Evolutionary conservation across 1,140 invertebrate species (phyloP), one percentile per base, ranked within the genome.

Genomic region (Trichoplusia ni): DNA sequence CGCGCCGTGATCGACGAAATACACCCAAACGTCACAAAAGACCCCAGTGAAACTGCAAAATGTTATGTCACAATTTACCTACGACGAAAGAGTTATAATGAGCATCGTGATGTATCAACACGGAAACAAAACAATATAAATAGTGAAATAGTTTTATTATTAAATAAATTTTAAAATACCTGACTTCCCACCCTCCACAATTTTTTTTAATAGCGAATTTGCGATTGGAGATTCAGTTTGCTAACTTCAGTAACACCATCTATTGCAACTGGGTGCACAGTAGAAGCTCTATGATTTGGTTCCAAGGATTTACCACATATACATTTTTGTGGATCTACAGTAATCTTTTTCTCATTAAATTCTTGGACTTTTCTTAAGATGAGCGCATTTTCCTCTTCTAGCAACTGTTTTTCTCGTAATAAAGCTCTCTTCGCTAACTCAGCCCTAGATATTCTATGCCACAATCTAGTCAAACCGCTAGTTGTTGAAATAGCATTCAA

Each of bases 371-470:
- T 78, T 11, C 61, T 38, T 4, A 79, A 56, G 46, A 90, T 79
- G 31, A 79, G 51, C 4, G 62, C 67, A 51, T 90, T 90, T 69
- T 90, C 86, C 14, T 80, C 58, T 62, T 84, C 76, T 21, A 90
- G 60, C 31, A 87, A 49, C 16, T 63, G 37, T 68, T 87, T 90
- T 73, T 90, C 86, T 16, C 81, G 80, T 19, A 74, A 33, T 19
- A 90, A 70, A 21, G 88, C 84, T 44, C 76, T 73, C 63, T 67
- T 80, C 8, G 78, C 73, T 19, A 90, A 69, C 7, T 90, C 84
- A 0, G 81, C 87, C 63, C 78, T 87, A 6, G 86, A 65, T 62
- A 88, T 77, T 46, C 78, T 80, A 44, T 88, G 84, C 87, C 87
- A 90, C 5, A 89, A 51, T 56, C 84, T 79, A 19, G 79, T 82